Evolutionary conservation across 1,140 invertebrate species (phyloP).

Genomic region (Tetragnatha versicolor): DNA sequence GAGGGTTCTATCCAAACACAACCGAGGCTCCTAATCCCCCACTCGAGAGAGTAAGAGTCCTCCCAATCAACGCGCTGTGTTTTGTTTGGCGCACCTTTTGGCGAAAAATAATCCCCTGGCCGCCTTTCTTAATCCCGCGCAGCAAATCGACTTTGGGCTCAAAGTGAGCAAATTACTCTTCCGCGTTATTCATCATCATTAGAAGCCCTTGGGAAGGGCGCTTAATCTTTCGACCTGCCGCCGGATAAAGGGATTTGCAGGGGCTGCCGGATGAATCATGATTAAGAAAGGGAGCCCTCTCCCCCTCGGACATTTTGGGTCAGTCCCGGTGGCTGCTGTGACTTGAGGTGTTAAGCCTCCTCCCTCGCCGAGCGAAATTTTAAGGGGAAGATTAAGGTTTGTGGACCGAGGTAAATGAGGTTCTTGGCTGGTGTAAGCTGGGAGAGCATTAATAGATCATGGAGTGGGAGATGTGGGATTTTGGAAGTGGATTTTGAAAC

Average conservation of each 20-base stretch:
- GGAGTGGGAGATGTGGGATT: too few species aligned
- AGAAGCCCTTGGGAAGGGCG: conserved; percentile 9
- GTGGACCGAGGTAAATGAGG: too few species aligned
- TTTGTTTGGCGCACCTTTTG: too few species aligned
- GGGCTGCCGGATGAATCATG: conserved; percentile 20
- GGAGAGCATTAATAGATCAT: too few species aligned
- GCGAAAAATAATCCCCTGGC: conserved; percentile 4
- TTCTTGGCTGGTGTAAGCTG: too few species aligned
- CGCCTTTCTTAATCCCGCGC: conserved; percentile 3
- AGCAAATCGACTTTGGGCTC: background rate
- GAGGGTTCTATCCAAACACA: background rate
- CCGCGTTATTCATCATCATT: conserved; percentile 38
- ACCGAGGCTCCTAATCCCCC: background rate
- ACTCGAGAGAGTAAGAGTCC: background rate
- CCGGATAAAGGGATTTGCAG: background rate
- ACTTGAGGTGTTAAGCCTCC: too few species aligned
- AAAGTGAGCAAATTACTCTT: conserved; percentile 25
- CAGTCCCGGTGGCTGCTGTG: too few species aligned
- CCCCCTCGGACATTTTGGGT: background rate
- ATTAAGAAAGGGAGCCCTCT: background rate
- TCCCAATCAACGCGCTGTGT: too few species aligned
- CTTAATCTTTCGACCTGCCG: conserved; percentile 21
- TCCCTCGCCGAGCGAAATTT: too few species aligned
- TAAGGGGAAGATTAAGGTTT: too few species aligned
- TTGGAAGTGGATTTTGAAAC: too few species aligned